Percentiles rank a stretch among this genome's conserved stretches.
phyloP scores from a whole-genome alignment of 2,888 invertebrate species.

The Xylota sylvarum region DNA sequence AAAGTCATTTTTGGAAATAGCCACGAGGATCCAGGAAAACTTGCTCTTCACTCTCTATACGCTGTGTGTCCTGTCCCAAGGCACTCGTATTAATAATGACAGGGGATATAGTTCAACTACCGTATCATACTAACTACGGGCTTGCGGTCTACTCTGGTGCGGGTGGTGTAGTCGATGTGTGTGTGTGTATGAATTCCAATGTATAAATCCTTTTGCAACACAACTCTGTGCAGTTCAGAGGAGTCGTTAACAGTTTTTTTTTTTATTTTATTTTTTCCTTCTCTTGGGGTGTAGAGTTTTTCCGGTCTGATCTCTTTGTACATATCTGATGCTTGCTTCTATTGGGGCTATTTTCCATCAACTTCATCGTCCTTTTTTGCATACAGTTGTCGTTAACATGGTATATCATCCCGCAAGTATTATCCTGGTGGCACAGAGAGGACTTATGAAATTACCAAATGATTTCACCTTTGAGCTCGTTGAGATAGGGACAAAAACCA shows the following conservation, averaged over 20 bases:
- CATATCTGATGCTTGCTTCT: neutral
- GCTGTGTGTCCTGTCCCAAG: conserved; percentile 51
- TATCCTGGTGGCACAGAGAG: conserved; percentile 34
- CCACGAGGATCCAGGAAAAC: conserved; percentile 44
- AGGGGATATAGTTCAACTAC: conserved; percentile 58
- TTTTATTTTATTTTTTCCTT: neutral
- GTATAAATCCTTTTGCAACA: conserved; percentile 48
- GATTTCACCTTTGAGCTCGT: conserved; percentile 58
- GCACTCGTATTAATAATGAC: conserved; percentile 71
- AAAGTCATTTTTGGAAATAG: conserved; percentile 62
- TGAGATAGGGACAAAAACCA: neutral
- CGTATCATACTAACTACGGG: conserved; percentile 51
- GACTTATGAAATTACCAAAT: conserved; percentile 59
- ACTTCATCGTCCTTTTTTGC: conserved; percentile 24
- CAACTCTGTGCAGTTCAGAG: conserved; percentile 25
- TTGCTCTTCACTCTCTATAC: conserved; percentile 9
- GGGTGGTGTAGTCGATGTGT: neutral
- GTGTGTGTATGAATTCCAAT: conserved; percentile 22
- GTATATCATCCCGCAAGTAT: conserved; percentile 60
- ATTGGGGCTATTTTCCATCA: conserved; percentile 9
- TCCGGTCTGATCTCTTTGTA: conserved; percentile 18
- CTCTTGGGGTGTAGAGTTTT: conserved; percentile 1
- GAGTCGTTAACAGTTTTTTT: conserved; percentile 36
- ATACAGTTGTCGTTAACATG: conserved; percentile 24
- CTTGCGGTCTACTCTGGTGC: conserved; percentile 35